Base-by-base conservation (phyloP, 2,888 invertebrate genomes). In the Diloba caeruleocephala region DNA sequence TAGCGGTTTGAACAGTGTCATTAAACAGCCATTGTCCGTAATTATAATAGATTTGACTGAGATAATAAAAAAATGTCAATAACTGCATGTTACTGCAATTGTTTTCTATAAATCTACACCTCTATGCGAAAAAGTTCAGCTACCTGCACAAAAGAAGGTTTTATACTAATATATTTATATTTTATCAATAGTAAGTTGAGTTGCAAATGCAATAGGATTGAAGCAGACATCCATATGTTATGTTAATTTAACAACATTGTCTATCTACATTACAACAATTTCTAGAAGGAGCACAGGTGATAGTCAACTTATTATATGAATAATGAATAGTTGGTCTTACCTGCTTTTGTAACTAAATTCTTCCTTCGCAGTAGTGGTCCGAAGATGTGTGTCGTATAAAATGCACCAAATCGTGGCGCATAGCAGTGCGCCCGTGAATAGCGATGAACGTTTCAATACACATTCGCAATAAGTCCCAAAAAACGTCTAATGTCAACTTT, bases 341-440 rank as follows among this genome's bases (percentile, higher is more conserved):
- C 89, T 85, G 79, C 71, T 70, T 63, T 72, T 69, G 58, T 58
- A 74, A 84, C 93, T 93, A 93, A 90, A 93, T 84, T 82, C 73
- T 90, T 87, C 92, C 93, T 95, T 96, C 96, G 94, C 96, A 95
- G 86, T 96, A 96, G 85, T 96, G 96, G 75, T 96, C 96, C 71
- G 96, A 96, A 69, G 96, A 96, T 63, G 96, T 96, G 91, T 96
- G 96, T 82, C 96, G 94, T 90, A 96, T 96, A 81, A 96, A 96
- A 80, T 96, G 95, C 85, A 95, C 92, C 88, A 96, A 91, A 89
- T 96, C 95, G 94, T 95, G 95, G 95, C 96, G 96, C 96, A 96
- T 96, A 94, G 96, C 96, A 95, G 96, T 95, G 92, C 95, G 95
- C 89, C 93, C 93, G 92, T 93, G 93, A 76, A 93, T 93, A 79